These are phyloP conservation scores for Telmatochromis brichardi DNA, from an alignment of 2,113 vertebrate genomes.

Conservation along the genomic window DNA sequence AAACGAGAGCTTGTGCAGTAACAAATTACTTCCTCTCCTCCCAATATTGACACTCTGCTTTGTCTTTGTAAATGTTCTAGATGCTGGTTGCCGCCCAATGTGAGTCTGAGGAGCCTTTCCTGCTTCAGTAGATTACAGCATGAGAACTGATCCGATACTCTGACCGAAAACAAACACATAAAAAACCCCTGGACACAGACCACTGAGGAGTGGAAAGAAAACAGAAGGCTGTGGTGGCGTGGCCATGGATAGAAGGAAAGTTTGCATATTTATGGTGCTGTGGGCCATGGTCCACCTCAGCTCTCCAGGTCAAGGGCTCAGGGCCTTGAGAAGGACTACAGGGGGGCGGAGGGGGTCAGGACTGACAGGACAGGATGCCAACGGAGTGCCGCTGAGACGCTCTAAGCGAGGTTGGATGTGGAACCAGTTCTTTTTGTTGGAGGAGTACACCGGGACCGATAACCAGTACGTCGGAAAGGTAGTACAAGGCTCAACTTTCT, in stretches of 20 bases:
- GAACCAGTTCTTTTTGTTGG: slow-evolving; percentile 98
- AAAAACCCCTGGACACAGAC: slow-evolving; percentile 3
- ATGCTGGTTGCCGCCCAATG: background rate
- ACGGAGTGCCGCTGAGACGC: slow-evolving; percentile 73
- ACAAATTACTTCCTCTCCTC: slow-evolving; percentile 10
- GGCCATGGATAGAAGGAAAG: slow-evolving; percentile 46
- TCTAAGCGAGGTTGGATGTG: slow-evolving; percentile 98
- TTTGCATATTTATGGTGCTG: slow-evolving; percentile 28
- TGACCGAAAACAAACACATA: slow-evolving; percentile 12
- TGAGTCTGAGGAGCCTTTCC: background rate
- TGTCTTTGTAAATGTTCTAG: slow-evolving; percentile 39
- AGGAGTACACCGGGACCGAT: slow-evolving; percentile 90
- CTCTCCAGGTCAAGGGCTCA: slow-evolving; percentile 67
- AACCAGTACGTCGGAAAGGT: slow-evolving; percentile 97
- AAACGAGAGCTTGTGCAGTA: background rate
- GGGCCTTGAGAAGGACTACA: slow-evolving; percentile 80
- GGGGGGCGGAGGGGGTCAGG: slow-evolving; percentile 63
- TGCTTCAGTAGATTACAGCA: slow-evolving; percentile 31
- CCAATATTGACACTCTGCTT: slow-evolving; percentile 17
- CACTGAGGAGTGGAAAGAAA: background rate
- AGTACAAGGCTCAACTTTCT: background rate
- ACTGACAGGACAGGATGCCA: slow-evolving; percentile 45
- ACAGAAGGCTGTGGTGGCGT: background rate
- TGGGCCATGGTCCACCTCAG: slow-evolving; percentile 73
- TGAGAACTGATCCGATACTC: slow-evolving; percentile 34